Percentiles rank a stretch among this genome's conserved stretches.
phyloP scores from a whole-genome alignment of 2,113 vertebrate genomes.

The Aphelocoma coerulescens region DNA sequence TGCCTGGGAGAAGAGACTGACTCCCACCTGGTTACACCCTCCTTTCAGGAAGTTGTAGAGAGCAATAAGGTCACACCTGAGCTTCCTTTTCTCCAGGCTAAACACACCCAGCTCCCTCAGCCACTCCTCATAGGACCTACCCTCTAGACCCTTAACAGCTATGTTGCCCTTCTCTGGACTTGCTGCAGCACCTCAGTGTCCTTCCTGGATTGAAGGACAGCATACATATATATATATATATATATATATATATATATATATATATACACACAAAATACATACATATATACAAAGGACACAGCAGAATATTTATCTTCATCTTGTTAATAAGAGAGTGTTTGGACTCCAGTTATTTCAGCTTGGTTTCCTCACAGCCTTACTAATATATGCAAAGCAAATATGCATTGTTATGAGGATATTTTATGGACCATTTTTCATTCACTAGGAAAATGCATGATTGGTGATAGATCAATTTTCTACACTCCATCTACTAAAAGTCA shows the following conservation, averaged over 20 bases:
- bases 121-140: not conserved
- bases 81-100: not conserved
- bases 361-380: not conserved
- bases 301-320: not conserved
- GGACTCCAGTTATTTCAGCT: not conserved
- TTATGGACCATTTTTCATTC: not conserved
- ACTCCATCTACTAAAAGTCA: not conserved
- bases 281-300: not conserved
- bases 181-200: not conserved
- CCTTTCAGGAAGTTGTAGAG: not conserved
- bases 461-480: not conserved
- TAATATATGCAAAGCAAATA: not conserved
- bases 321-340: not conserved
- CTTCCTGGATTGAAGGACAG: not conserved
- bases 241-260: not conserved
- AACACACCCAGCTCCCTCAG: not conserved
- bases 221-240: no score
- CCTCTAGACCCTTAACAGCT: not conserved
- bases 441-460: not conserved
- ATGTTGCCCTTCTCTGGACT: not conserved
- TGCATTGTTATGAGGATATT: not conserved
- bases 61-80: not conserved
- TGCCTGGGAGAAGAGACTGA: not conserved
- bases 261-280: not conserved
- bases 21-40: not conserved